Conservation (phyloP, 2,888 invertebrate genomes). For the Athetis lepigone region DNA sequence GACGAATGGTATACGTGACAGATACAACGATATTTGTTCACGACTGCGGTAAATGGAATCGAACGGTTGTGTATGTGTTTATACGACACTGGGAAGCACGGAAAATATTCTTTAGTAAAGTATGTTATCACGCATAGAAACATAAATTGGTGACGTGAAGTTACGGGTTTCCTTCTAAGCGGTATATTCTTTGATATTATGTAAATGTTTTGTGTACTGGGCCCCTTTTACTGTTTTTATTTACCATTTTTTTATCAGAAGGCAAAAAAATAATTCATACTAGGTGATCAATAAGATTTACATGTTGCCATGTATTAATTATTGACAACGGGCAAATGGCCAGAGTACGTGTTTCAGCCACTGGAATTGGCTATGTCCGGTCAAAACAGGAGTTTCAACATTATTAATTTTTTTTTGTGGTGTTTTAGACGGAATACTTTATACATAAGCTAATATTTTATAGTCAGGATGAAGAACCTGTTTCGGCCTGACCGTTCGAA, state of each 20-base stretch:
- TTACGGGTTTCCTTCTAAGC: neutral
- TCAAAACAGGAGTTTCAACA: too few species aligned
- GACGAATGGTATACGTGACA: conserved; percentile 69
- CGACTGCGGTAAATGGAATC: conserved; percentile 49
- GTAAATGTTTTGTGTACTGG: neutral
- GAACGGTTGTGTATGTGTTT: conserved; percentile 42
- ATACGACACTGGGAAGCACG: conserved; percentile 18
- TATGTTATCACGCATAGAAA: conserved; percentile 18
- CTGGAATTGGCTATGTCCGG: too few species aligned
- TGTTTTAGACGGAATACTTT: too few species aligned
- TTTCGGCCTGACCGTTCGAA: too few species aligned
- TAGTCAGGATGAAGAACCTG: too few species aligned
- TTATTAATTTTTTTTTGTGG: too few species aligned
- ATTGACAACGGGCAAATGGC: too few species aligned
- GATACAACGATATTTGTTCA: conserved; percentile 59
- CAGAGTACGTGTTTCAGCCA: too few species aligned
- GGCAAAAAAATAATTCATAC: too few species aligned
- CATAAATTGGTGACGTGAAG: conserved; percentile 19
- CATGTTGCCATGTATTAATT: too few species aligned
- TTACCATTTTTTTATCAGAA: neutral
- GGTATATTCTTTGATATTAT: neutral
- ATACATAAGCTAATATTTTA: too few species aligned
- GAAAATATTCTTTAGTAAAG: conserved; percentile 20
- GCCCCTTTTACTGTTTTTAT: neutral
- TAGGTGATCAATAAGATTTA: too few species aligned